phyloP scores from a whole-genome alignment of 2,113 vertebrate species.

The Hippocampus mohnikei region DNA sequence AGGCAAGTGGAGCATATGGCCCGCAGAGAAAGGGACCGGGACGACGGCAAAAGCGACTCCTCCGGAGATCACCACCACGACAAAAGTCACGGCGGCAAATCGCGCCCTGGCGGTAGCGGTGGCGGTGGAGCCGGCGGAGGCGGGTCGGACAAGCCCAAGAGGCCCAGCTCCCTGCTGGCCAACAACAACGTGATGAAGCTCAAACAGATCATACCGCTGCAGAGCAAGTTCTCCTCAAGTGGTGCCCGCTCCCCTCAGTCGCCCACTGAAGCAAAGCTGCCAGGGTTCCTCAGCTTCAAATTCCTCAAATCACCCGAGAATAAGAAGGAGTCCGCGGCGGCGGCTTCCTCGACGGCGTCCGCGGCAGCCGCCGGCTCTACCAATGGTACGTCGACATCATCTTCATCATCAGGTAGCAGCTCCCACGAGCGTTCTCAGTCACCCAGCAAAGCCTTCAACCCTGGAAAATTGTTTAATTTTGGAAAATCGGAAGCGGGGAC shows the following conservation, averaged over 20 bases:
- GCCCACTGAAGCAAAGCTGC: constrained; percentile 88
- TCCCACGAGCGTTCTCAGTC: constrained; percentile 86
- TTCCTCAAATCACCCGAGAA: constrained; percentile 93
- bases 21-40: constrained; percentile 80
- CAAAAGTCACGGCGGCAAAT: constrained; percentile 78
- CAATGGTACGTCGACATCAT: constrained; percentile 30
- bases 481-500: constrained; percentile 79
- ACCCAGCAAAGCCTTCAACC: constrained; percentile 91
- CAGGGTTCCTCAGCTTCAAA: constrained; percentile 92
- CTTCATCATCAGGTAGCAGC: constrained; percentile 60
- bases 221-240: constrained; percentile 86
- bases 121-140: constrained; percentile 45
- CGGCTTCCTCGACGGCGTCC: constrained; percentile 1
- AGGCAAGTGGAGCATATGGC: constrained; percentile 88
- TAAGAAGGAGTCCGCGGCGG: constrained; percentile 72
- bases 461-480: constrained; percentile 92
- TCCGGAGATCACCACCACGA: constrained; percentile 76
- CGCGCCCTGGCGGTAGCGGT: constrained; percentile 64
- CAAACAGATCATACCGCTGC: constrained; percentile 94
- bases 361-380: constrained; percentile 22
- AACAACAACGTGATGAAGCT: constrained; percentile 95
- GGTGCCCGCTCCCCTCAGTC: constrained; percentile 82
- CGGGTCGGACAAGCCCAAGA: constrained; percentile 83
- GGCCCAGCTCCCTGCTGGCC: constrained; percentile 90
- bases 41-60: constrained; percentile 74